phyloP scores from a whole-genome alignment of 2,797 vertebrate genomes.

The Botia almorhae region DNA sequence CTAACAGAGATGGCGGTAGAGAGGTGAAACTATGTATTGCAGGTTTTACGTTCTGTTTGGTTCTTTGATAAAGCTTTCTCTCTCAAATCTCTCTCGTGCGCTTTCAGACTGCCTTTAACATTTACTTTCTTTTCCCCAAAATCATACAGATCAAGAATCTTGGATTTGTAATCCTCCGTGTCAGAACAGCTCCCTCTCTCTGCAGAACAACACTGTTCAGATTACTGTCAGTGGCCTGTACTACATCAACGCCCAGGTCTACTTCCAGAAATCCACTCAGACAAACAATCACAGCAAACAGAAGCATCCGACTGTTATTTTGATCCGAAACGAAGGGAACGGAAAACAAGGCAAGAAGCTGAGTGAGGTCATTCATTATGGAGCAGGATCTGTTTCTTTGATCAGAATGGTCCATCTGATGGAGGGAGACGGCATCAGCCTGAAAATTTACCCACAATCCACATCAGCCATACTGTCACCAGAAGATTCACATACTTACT shows the following conservation, averaged over 20 bases:
- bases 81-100: too few species aligned
- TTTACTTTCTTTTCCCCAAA: conserved; percentile 13
- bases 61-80: too few species aligned
- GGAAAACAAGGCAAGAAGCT: accelerated
- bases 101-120: neutral
- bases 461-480: accelerated
- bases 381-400: conserved; percentile 56
- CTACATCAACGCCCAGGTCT: conserved; percentile 18
- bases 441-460: conserved; percentile 31
- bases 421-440: conserved; percentile 46
- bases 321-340: conserved; percentile 39
- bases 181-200: neutral
- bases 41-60: neutral
- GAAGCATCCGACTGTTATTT: neutral
- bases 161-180: neutral
- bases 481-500: conserved; percentile 54
- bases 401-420: conserved; percentile 55
- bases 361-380: conserved; percentile 33
- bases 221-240: neutral
- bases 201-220: neutral
- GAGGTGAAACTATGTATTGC: neutral
- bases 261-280: accelerated
- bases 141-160: neutral
- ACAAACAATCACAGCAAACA: neutral
- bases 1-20: too few species aligned